Evolutionary conservation across 2,797 vertebrate genomes (phyloP).

Genomic region (Tenualosa thibaudeaui): DNA sequence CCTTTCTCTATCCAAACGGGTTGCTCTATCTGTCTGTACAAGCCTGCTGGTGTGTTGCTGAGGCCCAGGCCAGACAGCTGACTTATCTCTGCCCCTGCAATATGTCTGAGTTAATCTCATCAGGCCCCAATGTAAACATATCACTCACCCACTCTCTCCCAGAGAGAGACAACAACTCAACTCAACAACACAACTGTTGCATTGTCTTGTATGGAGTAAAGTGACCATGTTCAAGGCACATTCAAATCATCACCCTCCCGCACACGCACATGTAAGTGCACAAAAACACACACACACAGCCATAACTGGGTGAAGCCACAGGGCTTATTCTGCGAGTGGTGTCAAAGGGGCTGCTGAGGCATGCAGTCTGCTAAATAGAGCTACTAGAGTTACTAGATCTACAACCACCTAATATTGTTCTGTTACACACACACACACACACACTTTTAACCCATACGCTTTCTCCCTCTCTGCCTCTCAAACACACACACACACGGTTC

Average conservation of each 20-base stretch:
- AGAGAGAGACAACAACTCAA: neutral
- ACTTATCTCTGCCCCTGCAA: neutral
- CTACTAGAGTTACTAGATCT: neutral
- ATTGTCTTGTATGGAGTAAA: neutral
- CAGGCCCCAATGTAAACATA: slow-evolving; percentile 7
- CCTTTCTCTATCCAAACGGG: too few relatives aligned
- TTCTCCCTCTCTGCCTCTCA: neutral
- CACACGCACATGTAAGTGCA: neutral
- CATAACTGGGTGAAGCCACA: neutral
- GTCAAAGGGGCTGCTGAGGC: neutral
- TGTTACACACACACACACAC: neutral
- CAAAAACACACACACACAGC: neutral
- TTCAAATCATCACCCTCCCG: neutral
- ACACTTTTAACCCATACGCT: neutral
- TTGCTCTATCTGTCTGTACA: neutral
- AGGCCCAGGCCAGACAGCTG: neutral
- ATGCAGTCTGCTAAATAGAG: neutral
- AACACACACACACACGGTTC: neutral
- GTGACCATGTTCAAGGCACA: neutral
- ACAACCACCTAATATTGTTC: neutral
- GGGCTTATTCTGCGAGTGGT: neutral
- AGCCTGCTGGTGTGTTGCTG: neutral
- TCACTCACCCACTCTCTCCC: neutral
- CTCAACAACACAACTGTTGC: neutral
- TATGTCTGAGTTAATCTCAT: neutral